A percentile compares a stretch with the other conserved stretches of the same genome.
These are phyloP conservation scores for Megaceryle maxima DNA, from an alignment of 2,113 vertebrate species.

Conservation along the genomic window DNA sequence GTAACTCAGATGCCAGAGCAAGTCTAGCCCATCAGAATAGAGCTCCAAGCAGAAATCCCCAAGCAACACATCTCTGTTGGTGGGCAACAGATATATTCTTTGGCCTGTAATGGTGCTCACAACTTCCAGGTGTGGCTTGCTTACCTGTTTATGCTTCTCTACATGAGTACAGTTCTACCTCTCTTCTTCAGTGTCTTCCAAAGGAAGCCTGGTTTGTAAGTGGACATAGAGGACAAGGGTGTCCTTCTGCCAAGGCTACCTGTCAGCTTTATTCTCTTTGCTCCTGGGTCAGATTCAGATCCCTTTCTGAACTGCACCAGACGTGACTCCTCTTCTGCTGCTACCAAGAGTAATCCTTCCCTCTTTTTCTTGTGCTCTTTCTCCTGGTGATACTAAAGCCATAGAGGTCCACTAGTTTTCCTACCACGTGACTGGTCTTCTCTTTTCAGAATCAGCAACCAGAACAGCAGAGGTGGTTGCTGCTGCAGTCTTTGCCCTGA, in stretches of 20 bases:
- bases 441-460: neutral
- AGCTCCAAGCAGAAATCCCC: neutral
- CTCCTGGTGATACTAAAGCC: neutral
- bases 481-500: neutral
- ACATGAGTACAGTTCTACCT: neutral
- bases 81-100: neutral
- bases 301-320: neutral
- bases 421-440: neutral
- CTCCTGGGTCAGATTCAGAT: neutral
- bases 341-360: neutral
- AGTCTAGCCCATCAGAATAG: neutral
- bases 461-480: neutral
- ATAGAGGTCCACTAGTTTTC: neutral
- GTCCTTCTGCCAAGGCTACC: neutral
- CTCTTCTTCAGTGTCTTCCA: neutral
- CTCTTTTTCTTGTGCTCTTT: neutral
- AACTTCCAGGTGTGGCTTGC: neutral
- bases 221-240: neutral
- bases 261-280: neutral
- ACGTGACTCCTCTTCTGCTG: neutral
- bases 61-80: neutral
- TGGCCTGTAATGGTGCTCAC: neutral
- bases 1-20: neutral
- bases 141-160: neutral
- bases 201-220: neutral